These are phyloP conservation scores for Rhinichthys klamathensis DNA, from an alignment of 2,113 vertebrate species.

Conservation along the genomic window DNA sequence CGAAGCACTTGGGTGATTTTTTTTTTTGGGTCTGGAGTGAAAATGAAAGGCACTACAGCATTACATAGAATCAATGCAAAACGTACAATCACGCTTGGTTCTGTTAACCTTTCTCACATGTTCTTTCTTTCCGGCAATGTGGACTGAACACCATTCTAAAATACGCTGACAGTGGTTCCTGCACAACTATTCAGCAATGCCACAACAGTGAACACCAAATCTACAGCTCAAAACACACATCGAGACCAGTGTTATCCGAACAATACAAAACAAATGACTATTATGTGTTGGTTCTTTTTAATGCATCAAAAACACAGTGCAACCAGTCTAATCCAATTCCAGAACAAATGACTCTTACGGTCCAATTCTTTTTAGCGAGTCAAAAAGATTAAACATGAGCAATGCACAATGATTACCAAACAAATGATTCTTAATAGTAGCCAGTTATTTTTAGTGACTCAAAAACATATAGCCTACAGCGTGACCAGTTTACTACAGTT, in stretches of 20 bases:
- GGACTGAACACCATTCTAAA: background rate
- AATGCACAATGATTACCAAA: background rate
- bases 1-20: too few relatives aligned
- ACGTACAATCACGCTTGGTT: background rate
- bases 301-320: background rate
- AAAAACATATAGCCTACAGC: background rate
- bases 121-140: background rate
- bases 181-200: background rate
- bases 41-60: background rate
- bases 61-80: background rate
- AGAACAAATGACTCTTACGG: background rate
- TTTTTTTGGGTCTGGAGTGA: too few relatives aligned
- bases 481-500: background rate
- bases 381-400: background rate
- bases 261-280: background rate
- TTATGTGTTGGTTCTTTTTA: background rate
- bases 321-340: background rate
- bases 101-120: background rate
- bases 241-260: background rate
- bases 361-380: background rate
- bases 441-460: background rate
- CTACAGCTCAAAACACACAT: background rate
- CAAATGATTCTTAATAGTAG: background rate
- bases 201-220: too few relatives aligned
- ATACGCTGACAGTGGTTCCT: background rate